A percentile compares a stretch with the other conserved stretches of the same genome.
phyloP scores from a whole-genome alignment of 2,797 vertebrate species.

The Myotis findleyi region DNA sequence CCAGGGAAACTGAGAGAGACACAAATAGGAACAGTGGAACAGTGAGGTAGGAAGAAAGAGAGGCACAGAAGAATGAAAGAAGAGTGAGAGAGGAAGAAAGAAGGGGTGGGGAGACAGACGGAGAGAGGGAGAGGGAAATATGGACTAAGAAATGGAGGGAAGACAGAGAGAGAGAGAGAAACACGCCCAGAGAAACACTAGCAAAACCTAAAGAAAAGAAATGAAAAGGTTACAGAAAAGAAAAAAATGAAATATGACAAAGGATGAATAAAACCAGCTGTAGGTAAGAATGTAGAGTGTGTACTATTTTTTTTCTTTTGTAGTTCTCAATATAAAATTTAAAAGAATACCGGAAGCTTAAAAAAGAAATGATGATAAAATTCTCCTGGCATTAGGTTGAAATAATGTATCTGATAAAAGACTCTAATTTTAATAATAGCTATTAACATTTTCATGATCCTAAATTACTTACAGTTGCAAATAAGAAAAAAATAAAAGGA shows the following conservation, averaged over 20 bases:
- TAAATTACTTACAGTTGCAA: slow-evolving; percentile 69
- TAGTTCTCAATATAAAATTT: slow-evolving; percentile 56
- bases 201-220: neutral
- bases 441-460: slow-evolving; percentile 65
- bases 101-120: neutral
- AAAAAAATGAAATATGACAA: slow-evolving; percentile 36
- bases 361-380: slow-evolving; percentile 50
- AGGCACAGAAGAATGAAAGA: neutral
- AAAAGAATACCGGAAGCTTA: slow-evolving; percentile 51
- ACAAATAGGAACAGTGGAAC: neutral
- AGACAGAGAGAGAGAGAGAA: neutral
- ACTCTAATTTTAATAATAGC: slow-evolving; percentile 53
- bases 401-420: slow-evolving; percentile 34
- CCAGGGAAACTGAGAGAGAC: neutral
- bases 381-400: slow-evolving; percentile 28
- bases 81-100: neutral
- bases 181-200: neutral
- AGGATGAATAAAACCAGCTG: slow-evolving; percentile 23
- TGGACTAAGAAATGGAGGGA: neutral
- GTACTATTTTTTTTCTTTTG: neutral
- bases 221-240: neutral
- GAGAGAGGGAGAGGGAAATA: neutral
- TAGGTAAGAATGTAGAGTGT: slow-evolving; percentile 24
- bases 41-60: neutral
- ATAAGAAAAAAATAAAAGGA: slow-evolving; percentile 70